A percentile compares a stretch with the other conserved stretches of the same genome.
Conservation (phyloP, 1,140 invertebrate species). For the Atta colombica region DNA sequence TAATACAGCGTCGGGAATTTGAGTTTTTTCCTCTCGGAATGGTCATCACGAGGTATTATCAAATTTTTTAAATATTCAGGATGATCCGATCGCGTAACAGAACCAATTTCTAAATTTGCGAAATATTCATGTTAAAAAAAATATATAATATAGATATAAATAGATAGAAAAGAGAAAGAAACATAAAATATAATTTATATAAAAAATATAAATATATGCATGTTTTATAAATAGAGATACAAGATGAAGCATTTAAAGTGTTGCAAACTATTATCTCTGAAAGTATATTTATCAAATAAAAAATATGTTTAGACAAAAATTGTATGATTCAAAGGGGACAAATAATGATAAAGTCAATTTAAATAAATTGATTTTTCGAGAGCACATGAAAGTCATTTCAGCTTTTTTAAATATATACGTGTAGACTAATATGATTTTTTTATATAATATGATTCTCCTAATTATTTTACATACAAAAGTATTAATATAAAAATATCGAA, state of each 20-base stretch:
- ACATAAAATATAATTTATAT: background rate
- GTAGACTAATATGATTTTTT: too few relatives aligned
- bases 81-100: constrained; percentile 13
- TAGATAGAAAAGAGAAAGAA: background rate
- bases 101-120: constrained; percentile 37
- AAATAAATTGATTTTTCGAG: too few relatives aligned
- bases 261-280: too few relatives aligned
- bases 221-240: background rate
- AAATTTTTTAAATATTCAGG: constrained; percentile 43
- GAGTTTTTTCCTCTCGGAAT: constrained; percentile 10
- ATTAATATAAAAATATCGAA: too few relatives aligned
- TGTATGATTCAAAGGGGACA: too few relatives aligned
- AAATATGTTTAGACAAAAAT: too few relatives aligned
- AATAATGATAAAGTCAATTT: too few relatives aligned
- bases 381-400: too few relatives aligned
- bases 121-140: background rate
- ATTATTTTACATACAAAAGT: too few relatives aligned
- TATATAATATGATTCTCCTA: too few relatives aligned
- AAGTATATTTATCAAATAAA: background rate
- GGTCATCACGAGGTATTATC: constrained; percentile 14
- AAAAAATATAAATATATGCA: background rate
- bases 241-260: too few relatives aligned
- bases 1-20: constrained; percentile 38
- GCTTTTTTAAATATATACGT: too few relatives aligned
- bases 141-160: background rate